Conservation (phyloP, 2,888 invertebrate genomes). For the Volucella inflata region DNA sequence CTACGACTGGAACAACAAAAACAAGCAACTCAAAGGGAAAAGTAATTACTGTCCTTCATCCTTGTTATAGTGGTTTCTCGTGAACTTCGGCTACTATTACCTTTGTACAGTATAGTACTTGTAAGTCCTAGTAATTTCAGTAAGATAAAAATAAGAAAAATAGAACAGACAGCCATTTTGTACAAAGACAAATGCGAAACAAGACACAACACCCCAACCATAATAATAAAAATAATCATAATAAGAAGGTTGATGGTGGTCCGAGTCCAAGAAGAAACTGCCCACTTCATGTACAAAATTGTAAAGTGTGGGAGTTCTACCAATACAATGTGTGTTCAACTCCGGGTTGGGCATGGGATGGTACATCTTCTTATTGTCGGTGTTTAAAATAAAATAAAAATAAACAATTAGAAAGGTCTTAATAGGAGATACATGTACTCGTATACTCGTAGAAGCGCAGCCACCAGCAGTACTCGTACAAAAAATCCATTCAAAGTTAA, state of each 20-base stretch:
- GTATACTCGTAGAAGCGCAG: neutral
- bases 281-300: conserved; percentile 55
- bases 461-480: neutral
- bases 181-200: conserved; percentile 46
- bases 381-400: conserved; percentile 52
- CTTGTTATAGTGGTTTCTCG: conserved; percentile 35
- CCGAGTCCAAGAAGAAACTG: conserved; percentile 36
- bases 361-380: conserved; percentile 21
- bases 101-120: neutral
- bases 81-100: neutral
- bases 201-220: conserved; percentile 14
- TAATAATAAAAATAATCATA: conserved; percentile 20
- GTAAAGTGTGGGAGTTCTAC: conserved; percentile 18
- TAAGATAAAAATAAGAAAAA: neutral
- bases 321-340: conserved; percentile 16
- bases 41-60: conserved; percentile 66
- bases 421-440: conserved; percentile 1
- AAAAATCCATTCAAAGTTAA: conserved; percentile 63
- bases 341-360: conserved; percentile 17
- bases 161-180: neutral
- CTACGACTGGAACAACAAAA: conserved; percentile 1
- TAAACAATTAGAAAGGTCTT: conserved; percentile 61
- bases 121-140: too few relatives aligned
- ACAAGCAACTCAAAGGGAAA: conserved; percentile 32
- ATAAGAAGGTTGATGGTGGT: conserved; percentile 24